Base-by-base conservation (phyloP, 2,888 invertebrate genomes). In the Lobophora halterata region DNA sequence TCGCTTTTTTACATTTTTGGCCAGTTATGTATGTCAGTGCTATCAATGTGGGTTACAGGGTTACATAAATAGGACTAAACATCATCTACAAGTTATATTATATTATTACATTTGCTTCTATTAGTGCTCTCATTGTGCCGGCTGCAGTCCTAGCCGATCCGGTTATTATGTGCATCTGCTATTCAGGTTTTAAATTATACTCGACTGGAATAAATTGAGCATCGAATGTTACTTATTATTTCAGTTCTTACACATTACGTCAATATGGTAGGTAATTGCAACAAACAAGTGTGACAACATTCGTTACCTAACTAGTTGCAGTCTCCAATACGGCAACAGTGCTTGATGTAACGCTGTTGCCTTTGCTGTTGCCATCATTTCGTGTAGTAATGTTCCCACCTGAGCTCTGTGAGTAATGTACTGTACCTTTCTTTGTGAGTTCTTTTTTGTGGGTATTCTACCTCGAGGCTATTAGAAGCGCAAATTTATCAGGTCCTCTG, bases 201-300 rank as follows among this genome's bases (percentile, higher is more conserved):
- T 34, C 26, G 23, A 31, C 30, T 33, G 29, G 25, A 26, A 29
- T 30, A 41, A 16, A 18, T 31, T 43, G 21, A 30, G 31, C 20
- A 21, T 29, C 19, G 32, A 9, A 36, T 40, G 48, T 39, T 44
- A 48, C 49, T 52, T 49, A 52, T 39, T 51, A 56, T 61, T 63
- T 58, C 58, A 50, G 52, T 51, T n/a, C n/a, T n/a, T 50, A 59
- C 58, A 52, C 54, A 61, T 79, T 82, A 80, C 82, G 64, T 78
- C 75, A 78, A 56, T 57, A 34, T n/a, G n/a, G 36, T 45, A 21
- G 33, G 65, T 74, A 78, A 75, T 77, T 74, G 76, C 82, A 79
- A 68, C 70, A 68, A 74, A 69, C 74, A 60, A 70, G 71, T 79
- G 78, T 82, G 81, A 80, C 79, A 80, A 78, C 79, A 82, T 68